Conservation (phyloP, 2,797 vertebrate species). For the Halcyon badia region DNA sequence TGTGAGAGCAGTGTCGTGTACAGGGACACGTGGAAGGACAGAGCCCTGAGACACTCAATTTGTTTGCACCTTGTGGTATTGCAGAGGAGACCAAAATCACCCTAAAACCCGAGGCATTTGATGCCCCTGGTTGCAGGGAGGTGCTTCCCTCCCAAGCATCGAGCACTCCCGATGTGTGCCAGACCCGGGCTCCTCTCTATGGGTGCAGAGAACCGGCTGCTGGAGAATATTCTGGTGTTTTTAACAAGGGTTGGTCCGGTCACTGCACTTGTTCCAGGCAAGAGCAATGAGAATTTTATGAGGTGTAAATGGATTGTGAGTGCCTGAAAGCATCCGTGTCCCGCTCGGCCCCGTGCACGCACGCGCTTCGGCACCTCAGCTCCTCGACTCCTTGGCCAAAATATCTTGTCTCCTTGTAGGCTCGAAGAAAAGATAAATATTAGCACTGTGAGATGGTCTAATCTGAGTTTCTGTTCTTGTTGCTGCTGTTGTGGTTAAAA, state of each 20-base stretch:
- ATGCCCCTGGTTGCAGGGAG: neutral
- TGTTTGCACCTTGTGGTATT: neutral
- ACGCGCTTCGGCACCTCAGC: neutral
- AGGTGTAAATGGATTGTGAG: slow-evolving; percentile 60
- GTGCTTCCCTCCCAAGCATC: neutral
- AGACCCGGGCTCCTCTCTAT: neutral
- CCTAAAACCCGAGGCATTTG: neutral
- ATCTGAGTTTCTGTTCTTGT: neutral
- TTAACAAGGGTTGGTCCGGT: neutral
- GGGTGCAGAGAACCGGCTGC: neutral
- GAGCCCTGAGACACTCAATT: neutral
- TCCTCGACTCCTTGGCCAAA: neutral
- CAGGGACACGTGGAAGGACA: accelerated
- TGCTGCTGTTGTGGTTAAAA: slow-evolving; percentile 44
- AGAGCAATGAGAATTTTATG: slow-evolving; percentile 63
- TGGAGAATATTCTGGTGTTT: neutral
- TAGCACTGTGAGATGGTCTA: neutral
- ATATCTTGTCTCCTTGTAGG: neutral
- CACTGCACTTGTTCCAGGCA: slow-evolving; percentile 26
- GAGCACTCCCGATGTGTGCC: accelerated
- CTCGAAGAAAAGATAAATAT: neutral
- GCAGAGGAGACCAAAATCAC: neutral
- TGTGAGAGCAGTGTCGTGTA: accelerated
- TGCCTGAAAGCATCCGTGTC: neutral
- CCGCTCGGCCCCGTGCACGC: accelerated